Percentiles rank a stretch among this genome's conserved stretches.
Conservation (phyloP, 2,888 invertebrate genomes). For the Conus canariensis region DNA sequence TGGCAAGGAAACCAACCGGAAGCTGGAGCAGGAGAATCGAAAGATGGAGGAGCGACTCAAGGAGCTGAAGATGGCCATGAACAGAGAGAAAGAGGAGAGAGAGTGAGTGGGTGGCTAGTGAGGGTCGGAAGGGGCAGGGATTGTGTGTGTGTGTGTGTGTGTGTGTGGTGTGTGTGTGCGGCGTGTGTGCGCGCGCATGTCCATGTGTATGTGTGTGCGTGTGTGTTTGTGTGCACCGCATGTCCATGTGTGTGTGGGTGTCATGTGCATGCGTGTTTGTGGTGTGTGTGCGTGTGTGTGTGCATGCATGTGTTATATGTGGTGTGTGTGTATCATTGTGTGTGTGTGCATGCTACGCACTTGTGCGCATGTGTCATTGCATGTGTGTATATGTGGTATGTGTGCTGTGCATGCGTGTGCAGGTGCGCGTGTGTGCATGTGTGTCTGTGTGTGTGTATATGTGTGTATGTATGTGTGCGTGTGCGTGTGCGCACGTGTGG, state of each 20-base stretch:
- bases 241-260: neutral
- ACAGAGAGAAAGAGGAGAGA: constrained; percentile 76
- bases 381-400: neutral
- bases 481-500: too few relatives aligned
- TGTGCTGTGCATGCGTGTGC: neutral
- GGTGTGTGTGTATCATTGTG: neutral
- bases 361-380: neutral
- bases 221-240: neutral
- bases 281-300: neutral
- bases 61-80: constrained; percentile 76
- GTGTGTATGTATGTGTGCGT: neutral
- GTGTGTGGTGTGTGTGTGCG: neutral
- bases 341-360: too few relatives aligned
- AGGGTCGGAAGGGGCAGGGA: constrained; percentile 75
- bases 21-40: constrained; percentile 73
- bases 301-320: neutral
- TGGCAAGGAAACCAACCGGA: constrained; percentile 71
- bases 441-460: neutral
- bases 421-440: neutral
- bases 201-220: neutral
- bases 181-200: neutral
- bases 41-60: constrained; percentile 77
- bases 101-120: constrained; percentile 76
- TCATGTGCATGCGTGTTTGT: neutral
- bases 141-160: neutral